These are phyloP conservation scores for Drosophila hamatofila DNA, from an alignment of 2,888 invertebrate genomes.

Conservation along the genomic window DNA sequence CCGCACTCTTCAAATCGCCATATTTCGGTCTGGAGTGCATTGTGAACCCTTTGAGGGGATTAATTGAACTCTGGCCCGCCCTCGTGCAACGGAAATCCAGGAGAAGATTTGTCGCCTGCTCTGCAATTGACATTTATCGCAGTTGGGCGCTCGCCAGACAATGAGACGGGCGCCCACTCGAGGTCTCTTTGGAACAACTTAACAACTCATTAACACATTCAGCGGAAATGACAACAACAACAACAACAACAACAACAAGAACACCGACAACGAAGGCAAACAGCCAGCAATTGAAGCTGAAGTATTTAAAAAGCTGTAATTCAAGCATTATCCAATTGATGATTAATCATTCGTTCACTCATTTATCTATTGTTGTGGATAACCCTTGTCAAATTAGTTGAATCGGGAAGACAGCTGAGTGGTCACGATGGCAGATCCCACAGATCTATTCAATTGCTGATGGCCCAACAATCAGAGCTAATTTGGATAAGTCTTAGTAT, in stretches of 20 bases:
- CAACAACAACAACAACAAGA: constrained; percentile 25
- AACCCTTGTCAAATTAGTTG: constrained; percentile 66
- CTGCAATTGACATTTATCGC: constrained; percentile 80
- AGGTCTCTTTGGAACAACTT: constrained; percentile 60
- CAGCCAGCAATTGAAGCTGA: constrained; percentile 54
- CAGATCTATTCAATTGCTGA: constrained; percentile 1
- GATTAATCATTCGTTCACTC: constrained; percentile 34
- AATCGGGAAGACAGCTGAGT: constrained; percentile 32
- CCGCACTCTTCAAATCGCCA: constrained; percentile 3
- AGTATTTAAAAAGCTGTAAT: constrained; percentile 60
- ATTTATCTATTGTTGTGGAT: constrained; percentile 20
- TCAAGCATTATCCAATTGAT: constrained; percentile 49
- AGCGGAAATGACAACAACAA: constrained; percentile 38
- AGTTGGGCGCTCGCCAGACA: constrained; percentile 47
- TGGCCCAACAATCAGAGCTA: constrained; percentile 13
- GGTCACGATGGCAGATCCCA: background rate
- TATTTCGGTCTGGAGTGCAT: constrained; percentile 28
- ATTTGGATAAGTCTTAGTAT: background rate
- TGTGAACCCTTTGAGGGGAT: constrained; percentile 35
- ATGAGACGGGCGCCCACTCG: constrained; percentile 27
- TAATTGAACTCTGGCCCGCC: constrained; percentile 48
- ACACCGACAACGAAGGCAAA: constrained; percentile 7
- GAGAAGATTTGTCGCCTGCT: constrained; percentile 27
- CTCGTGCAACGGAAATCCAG: constrained; percentile 22
- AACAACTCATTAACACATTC: constrained; percentile 77